Conservation (phyloP, 2,113 vertebrate species). For the Psophia crepitans region DNA sequence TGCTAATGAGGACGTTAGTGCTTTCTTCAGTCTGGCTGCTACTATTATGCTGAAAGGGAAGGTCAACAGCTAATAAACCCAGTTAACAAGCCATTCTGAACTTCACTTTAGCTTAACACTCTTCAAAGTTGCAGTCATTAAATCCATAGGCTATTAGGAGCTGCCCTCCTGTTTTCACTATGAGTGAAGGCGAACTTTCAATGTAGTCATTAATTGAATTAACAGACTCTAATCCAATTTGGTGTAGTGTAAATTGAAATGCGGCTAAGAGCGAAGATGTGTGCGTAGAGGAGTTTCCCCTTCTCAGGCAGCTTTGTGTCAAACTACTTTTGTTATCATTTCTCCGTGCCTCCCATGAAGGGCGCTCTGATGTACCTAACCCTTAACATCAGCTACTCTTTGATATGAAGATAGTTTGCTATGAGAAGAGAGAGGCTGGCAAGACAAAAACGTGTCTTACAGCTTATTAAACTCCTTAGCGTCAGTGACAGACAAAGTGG, state of each 20-base stretch:
- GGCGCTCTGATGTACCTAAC: constrained; percentile 14
- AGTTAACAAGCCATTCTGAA: constrained; percentile 78
- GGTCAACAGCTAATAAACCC: constrained; percentile 81
- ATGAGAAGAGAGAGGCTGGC: neutral
- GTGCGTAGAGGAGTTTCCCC: neutral
- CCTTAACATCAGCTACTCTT: neutral
- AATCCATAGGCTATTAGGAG: constrained; percentile 71
- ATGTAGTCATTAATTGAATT: constrained; percentile 75
- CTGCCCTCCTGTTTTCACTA: constrained; percentile 66
- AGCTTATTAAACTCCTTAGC: neutral
- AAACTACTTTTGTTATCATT: neutral
- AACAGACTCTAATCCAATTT: constrained; percentile 71
- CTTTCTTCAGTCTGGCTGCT: constrained; percentile 69
- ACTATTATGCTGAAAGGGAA: constrained; percentile 76
- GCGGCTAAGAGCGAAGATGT: neutral
- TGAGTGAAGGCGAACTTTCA: constrained; percentile 68
- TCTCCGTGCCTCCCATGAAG: neutral
- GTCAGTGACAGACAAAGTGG: neutral
- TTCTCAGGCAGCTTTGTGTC: neutral
- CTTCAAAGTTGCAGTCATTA: constrained; percentile 76
- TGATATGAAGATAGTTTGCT: neutral
- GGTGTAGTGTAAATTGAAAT: constrained; percentile 65
- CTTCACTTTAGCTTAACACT: constrained; percentile 73
- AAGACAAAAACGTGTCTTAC: neutral
- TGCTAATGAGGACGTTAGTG: constrained; percentile 75